A percentile compares a stretch with the other conserved stretches of the same genome.
These are phyloP conservation scores for Tolmerus cingulatus DNA, from an alignment of 2,888 invertebrate genomes.

Conservation along the genomic window DNA sequence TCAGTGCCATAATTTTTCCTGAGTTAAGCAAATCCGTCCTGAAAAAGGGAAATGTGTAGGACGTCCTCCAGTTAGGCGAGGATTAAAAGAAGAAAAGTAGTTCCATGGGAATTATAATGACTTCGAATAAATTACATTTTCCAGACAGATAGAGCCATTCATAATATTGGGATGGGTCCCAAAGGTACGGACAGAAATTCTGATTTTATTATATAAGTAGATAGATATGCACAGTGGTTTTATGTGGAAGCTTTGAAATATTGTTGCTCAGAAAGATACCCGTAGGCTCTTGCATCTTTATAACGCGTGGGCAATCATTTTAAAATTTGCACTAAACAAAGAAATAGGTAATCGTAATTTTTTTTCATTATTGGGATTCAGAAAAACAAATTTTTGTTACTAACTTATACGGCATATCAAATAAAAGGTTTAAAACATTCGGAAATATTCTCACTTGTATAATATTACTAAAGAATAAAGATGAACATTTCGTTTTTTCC, in stretches of 20 bases:
- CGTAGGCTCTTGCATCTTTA: background rate
- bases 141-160: background rate
- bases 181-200: background rate
- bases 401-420: no score
- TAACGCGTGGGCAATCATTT: background rate
- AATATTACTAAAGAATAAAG: no score
- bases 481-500: no score
- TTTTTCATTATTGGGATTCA: no score
- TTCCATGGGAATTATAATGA: background rate
- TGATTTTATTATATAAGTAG: background rate
- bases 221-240: background rate
- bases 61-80: background rate
- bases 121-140: background rate
- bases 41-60: background rate
- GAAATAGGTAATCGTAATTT: no score
- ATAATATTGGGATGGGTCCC: background rate
- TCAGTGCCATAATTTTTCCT: background rate
- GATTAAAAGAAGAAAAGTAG: background rate
- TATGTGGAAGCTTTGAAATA: background rate
- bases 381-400: no score
- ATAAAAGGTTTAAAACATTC: no score
- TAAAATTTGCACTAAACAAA: background rate
- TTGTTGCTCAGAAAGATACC: background rate
- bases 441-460: no score
- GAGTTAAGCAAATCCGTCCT: background rate